A percentile compares a stretch with the other conserved stretches of the same genome.
These are phyloP conservation scores for Choristoneura rosaceana DNA, from an alignment of 2,888 invertebrate species.

Conservation along the genomic window DNA sequence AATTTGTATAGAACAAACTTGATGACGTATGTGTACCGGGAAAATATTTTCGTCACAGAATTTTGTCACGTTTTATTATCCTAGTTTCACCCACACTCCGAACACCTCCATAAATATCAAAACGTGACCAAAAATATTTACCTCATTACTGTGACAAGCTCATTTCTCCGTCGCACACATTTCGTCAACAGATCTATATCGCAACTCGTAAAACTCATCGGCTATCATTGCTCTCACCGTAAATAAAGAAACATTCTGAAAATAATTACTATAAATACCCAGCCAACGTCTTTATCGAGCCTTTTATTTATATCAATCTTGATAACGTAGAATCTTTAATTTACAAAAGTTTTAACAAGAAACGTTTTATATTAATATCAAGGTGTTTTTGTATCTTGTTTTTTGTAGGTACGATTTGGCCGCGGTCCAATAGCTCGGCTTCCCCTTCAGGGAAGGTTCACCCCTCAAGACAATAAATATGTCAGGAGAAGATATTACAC, in stretches of 20 bases:
- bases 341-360: slow-evolving; percentile 32
- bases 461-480: slow-evolving; percentile 82
- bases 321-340: slow-evolving; percentile 36
- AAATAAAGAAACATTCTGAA: slow-evolving; percentile 38
- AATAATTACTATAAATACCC: slow-evolving; percentile 33
- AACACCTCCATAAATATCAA: slow-evolving; percentile 31
- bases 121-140: slow-evolving; percentile 37
- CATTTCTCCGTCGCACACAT: slow-evolving; percentile 34
- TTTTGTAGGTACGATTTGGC: slow-evolving; percentile 35
- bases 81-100: background rate
- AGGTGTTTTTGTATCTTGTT: slow-evolving; percentile 25
- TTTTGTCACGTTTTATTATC: background rate
- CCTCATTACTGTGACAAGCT: slow-evolving; percentile 37
- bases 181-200: slow-evolving; percentile 48
- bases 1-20: too few species aligned
- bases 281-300: slow-evolving; percentile 34
- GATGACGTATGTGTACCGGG: too few species aligned
- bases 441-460: slow-evolving; percentile 60
- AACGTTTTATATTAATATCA: slow-evolving; percentile 26
- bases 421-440: slow-evolving; percentile 39
- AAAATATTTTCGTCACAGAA: background rate
- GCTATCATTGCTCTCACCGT: slow-evolving; percentile 34
- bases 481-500: slow-evolving; percentile 82
- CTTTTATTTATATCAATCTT: slow-evolving; percentile 31
- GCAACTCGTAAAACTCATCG: slow-evolving; percentile 47